Percentiles rank a stretch among this genome's conserved stretches.
Evolutionary conservation across 1,140 invertebrate species (phyloP).

Genomic region (Solenopsis fugax): DNA sequence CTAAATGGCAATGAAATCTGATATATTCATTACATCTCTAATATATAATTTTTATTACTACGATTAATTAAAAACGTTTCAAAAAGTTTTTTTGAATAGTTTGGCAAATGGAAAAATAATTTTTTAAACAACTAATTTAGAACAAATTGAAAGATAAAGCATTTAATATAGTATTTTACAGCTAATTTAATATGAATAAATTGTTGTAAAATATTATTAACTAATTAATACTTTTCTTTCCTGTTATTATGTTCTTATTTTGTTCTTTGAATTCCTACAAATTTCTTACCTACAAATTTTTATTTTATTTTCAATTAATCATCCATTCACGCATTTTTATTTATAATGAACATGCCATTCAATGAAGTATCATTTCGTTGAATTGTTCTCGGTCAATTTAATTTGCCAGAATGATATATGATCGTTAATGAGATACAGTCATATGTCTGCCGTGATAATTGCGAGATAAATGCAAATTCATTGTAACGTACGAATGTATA

Average conservation of each 20-base stretch:
- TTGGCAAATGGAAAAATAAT: not conserved
- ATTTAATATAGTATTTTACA: not conserved
- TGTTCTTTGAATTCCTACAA: not conserved
- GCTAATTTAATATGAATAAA: not conserved
- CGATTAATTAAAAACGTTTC: not conserved
- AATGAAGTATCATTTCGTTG: slow-evolving; percentile 29
- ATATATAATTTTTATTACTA: no score
- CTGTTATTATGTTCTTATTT: no score
- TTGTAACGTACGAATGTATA: not conserved
- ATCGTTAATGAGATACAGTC: slow-evolving; percentile 44
- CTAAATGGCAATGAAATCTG: not conserved
- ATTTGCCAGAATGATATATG: slow-evolving; percentile 52
- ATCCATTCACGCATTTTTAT: not conserved
- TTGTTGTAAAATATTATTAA: not conserved
- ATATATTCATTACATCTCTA: not conserved
- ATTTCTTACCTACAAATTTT: not conserved
- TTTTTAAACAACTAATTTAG: not conserved
- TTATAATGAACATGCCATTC: not conserved
- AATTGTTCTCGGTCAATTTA: slow-evolving; percentile 45
- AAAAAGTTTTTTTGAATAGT: not conserved
- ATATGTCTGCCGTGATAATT: slow-evolving; percentile 49
- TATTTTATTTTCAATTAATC: slow-evolving; percentile 17
- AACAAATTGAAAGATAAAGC: not conserved
- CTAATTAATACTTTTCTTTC: not conserved
- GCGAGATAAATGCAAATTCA: slow-evolving; percentile 25